Base-by-base conservation (phyloP, 2,113 vertebrate species). In the Progne subis region DNA sequence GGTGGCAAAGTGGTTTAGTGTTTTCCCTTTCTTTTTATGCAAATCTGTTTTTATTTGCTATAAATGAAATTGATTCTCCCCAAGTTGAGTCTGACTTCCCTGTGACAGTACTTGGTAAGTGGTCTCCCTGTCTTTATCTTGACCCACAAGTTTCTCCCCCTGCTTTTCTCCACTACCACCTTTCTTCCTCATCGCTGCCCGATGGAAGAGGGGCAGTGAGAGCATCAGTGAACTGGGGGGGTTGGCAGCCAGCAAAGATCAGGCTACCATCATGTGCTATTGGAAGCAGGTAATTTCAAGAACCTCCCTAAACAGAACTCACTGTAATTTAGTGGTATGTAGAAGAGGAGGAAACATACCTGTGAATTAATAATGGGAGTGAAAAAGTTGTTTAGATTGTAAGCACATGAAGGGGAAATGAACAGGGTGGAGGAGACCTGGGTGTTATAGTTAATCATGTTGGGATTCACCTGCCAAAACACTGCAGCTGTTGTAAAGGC, bases 41-140 rank as follows among this genome's bases (percentile, higher is more conserved):
- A 80, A 80, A 60, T 71, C 19, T 88, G 5, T 14, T 90, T 75
- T 53, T 57, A 57, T 29, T 86, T 34, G 13, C n/a, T 81, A 11
- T 70, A 57, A 89, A 65, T 52, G 6, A 64, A 79, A 68, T 52
- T 67, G 15, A 28, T 63, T 93, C 74, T 88, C 26, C 28, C 8
- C 12, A n/a, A 88, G 24, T 17, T 70, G 55, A 88, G 8, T 78
- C 29, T 95, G 59, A 31, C 57, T 82, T 79, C 43, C 23, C 47
- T 78, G 17, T 93, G 39, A 63, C 52, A 71, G 56, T 74, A 70
- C 31, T 34, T 70, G 75, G 82, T 94, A 90, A 94, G 90, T 91
- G 43, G 74, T 75, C 32, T 87, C 50, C 32, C 28, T 69, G 37
- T 64, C 25, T 75, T 82, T 74, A 25, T 78, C 18, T 34, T 70